Evolutionary conservation across 2,113 vertebrate genomes (phyloP), one percentile per base, ranked within the genome.

Genomic region (Harpagus bidentatus): DNA sequence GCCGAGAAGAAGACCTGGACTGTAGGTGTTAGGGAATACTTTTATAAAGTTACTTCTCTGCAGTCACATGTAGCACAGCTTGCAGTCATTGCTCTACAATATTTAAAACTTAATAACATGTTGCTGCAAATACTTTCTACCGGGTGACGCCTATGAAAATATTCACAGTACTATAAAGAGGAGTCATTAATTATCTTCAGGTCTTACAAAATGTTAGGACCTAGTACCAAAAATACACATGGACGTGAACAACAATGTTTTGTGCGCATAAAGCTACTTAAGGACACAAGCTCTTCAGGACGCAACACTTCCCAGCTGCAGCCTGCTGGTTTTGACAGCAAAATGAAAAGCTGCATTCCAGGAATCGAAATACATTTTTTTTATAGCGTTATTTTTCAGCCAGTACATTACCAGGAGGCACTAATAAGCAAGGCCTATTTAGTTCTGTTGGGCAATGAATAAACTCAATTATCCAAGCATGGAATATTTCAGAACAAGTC

Each of bases 151-250:
- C 85, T 96, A 70, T 22, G 72, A 92, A 95, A 97, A 92, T 63
- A 95, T 59, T 66, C 82, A 81, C 71, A 66, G 29, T 77, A 38
- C 70, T 90, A 55, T 73, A 88, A 85, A 88, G 21, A 66, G 73
- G 70, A 90, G 45, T 50, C 67, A 82, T 87, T 90, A 90, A 95
- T 92, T 90, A 93, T 81, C 43, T 73, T 62, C 63, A 92, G 62
- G 69, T 78, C 59, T 83, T 40, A 86, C 42, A 84, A 82, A 90
- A 81, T 74, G 38, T 78, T 88, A 88, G n/a, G 79, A 82, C 38
- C 55, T 31, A 47, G 42, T 28, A 92, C 79, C 52, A 80, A 96
- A 93, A 96, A 94, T 66, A 88, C 21, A 40, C 7, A 59, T 2
- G 38, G 42, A 93, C 0, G 5, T 38, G 50, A 90, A 86, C 48